Base-by-base conservation (phyloP, 2,888 invertebrate species). In the Cataglyphis cursor region DNA sequence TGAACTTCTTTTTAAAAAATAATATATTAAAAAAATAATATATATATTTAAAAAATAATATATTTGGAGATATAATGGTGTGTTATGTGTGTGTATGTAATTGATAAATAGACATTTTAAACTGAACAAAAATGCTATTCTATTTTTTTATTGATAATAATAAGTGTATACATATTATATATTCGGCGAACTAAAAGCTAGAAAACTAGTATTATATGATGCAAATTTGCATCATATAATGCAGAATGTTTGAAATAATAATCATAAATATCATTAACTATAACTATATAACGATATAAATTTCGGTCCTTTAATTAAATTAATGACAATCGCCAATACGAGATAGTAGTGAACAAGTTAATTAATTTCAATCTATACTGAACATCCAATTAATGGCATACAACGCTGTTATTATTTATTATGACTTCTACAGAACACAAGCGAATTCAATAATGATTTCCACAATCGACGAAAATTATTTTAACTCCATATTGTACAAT, bases 261-360 rank as follows among this genome's bases (percentile, higher is more conserved):
- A 72, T 21, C n/a, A n/a, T 51, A 51, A 51, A 51, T 59, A 70
- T 10, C 59, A 72, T 18, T 35, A 48, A 0, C 5, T 24, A 18
- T 35, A 48, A 0, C 5, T 24, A 18, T 5, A 59, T 68, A 68
- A 78, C 21, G 18, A 44, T 31, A 44, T 31, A 68, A 78, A 68
- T 70, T 59, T 70, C 21, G 31, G 15, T 31, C 10, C n/a, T 70
- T 59, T 41, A 59, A 78, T 72, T 72, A 61, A 61, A 80, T 68
- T 70, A 78, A 31, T 35, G 70, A 41, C 59, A 59, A 44, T 24
- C 18, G 48, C 31, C 8, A 12, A n/a, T 28, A 59, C n/a, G 61
- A 70, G 70, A 5, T 21, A 54, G n/a, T 61, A 70, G 44, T 80
- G 28, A 48, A 65, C 65, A 65, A 78, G 4, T 70, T 59, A 78